Evolutionary conservation across 2,888 invertebrate genomes (phyloP), one percentile per base, ranked within the genome.

Genomic region (Lithodes maja): DNA sequence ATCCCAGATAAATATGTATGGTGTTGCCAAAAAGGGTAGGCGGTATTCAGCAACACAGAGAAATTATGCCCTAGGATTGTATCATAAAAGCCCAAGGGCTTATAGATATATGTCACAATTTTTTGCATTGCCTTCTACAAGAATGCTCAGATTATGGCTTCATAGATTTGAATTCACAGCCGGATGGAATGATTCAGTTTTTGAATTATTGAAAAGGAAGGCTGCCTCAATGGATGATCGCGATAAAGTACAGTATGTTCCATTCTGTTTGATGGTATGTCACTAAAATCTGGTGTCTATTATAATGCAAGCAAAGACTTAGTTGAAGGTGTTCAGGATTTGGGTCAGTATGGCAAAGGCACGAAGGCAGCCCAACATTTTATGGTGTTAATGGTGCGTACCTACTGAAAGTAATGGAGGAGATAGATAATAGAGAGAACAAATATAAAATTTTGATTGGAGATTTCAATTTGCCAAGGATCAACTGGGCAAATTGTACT

Each of bases 331-430:
- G 15, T 69, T 33, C 50, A 83, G 52, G 82, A 83, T 71, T 7
- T 69, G 61, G 82, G 71, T 9, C 7, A 50, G 52, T 83, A 83
- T 83, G 82, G 82, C 12, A 83, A 50, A 69, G 17, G 55, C 54
- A 33, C 54, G 7, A 33, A 17, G n/a, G 2, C 9, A 15, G 81
- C 81, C 17, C n/a, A 81, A 9, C 55, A 81, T 81, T 54, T n/a
- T 7, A 81, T 81, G 81, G 33, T 81, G 3, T 81, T 81, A 2
- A 80, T 80, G 80, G 80, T 61, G 55, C 50, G n/a, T n/a, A n/a
- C n/a, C n/a, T n/a, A n/a, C n/a, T n/a, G n/a, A n/a, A n/a, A n/a
- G n/a, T n/a, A n/a, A n/a, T n/a, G n/a, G n/a, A n/a, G n/a, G n/a
- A n/a, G n/a, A n/a, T n/a, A n/a, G n/a, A n/a, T n/a, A n/a, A n/a